Base-by-base conservation (phyloP, 2,888 invertebrate genomes). In the Boloria euphrosyne region DNA sequence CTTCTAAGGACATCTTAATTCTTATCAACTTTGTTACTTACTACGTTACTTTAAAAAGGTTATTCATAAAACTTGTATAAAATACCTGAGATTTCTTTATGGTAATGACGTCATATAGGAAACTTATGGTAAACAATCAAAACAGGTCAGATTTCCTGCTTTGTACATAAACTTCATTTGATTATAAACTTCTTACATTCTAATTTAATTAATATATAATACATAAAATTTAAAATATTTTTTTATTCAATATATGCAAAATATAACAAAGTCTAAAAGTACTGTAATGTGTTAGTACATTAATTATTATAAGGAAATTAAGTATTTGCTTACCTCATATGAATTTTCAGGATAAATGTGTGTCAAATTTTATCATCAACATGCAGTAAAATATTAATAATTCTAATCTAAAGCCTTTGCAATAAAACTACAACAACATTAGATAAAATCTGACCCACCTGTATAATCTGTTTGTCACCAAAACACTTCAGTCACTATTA, bases 41-140 rank as follows among this genome's bases (percentile, higher is more conserved):
- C 31, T 38, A 38, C 7, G 46, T 22, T 57, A 57, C 22, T 46
- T 46, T 5, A 57, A 57, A 46, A 46, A 46, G 46, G 46, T 46
- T 44, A 57, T 57, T 46, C 57, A 57, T n/a, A 14, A 46, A 27
- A 44, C 18, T 44, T n/a, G 54, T 44, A 57, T 57, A 57, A 57
- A 57, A 57, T 57, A 57, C 57, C 57, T 46, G 46, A 57, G 46
- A 57, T 57, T n/a, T 57, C 22, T 57, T 27, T 57, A 57, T 27
- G 27, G 57, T 57, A 57, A 57, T 57, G n/a, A 46, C 57, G 57
- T 57, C 57, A 57, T 57, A 57, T 57, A 46, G 46, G 16, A 57
- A 57, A 57, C 46, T 46, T 46, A 57, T 57, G 57, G 57, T 27
- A 46, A 57, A 57, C 46, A 57, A 57, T 57, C 57, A 57, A 57